Evolutionary conservation across 2,797 vertebrate species (phyloP).

Genomic region (Spinibarbus caldwelli): DNA sequence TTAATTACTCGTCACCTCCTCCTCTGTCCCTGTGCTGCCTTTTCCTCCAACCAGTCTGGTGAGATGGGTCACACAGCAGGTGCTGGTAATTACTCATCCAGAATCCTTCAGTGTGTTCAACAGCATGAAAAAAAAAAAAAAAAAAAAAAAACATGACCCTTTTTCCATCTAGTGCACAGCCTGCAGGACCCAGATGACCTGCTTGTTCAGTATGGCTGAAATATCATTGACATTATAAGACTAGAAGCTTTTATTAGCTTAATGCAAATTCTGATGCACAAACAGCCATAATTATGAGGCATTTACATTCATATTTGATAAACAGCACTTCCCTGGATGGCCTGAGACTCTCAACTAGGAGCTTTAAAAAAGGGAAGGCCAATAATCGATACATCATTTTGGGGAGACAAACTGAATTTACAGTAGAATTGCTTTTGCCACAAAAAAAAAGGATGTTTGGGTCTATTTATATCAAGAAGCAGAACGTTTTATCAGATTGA

Average conservation of each 20-base stretch:
- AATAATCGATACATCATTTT: not conserved
- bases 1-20: slow-evolving; percentile 56
- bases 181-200: not conserved
- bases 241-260: not conserved
- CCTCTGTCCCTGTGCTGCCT: slow-evolving; percentile 4
- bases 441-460: no score
- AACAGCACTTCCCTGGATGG: not conserved
- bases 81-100: slow-evolving; percentile 48
- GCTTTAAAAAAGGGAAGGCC: not conserved
- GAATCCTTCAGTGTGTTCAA: slow-evolving; percentile 24
- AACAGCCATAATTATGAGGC: not conserved
- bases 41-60: slow-evolving; percentile 29
- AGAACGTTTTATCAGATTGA: no score
- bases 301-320: not conserved
- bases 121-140: not conserved
- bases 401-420: no score
- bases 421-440: no score
- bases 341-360: not conserved
- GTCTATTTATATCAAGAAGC: no score
- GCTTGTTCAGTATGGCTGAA: not conserved
- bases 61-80: slow-evolving; percentile 41
- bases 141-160: no score
- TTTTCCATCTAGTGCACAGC: not conserved
- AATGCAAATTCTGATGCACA: not conserved
- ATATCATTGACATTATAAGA: not conserved